Evolutionary conservation across 2,888 invertebrate genomes (phyloP), one percentile per base, ranked within the genome.

Genomic region (Timandra comae): DNA sequence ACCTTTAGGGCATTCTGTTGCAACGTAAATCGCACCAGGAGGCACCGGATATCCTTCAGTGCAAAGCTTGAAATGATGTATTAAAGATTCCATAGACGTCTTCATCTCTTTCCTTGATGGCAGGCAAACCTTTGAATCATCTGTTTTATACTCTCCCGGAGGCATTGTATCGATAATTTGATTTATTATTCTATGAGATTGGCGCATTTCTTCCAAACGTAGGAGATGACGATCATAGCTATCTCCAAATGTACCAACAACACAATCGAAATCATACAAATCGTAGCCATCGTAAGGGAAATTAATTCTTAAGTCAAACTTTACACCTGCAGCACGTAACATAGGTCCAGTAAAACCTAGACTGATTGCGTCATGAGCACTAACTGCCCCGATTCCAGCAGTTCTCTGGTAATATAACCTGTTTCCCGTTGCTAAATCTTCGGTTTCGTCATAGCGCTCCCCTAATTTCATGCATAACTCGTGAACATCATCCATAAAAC

Each of bases 41-140:
- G 96, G 96, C 11, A 97, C 95, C 13, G 87, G 85, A 66, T 91
- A 93, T 0, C 96, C 96, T 71, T 93, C 91, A 1, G 91, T 88
- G 65, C 91, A 96, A 38, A 93, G 84, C 68, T 96, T 96, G 71
- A 97, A 96, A 64, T 96, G 96, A 70, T 96, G 95, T 56, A 96
- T 96, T 26, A 96, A 75, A 1, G 93, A 89, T 70, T 96, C 96
- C 96, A 96, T 97, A 4, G 88, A 89, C 3, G 88, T 90, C 82
- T 96, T 96, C 96, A 97, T 96, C 76, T 94, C 92, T 2, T 73
- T 77, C 43, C 95, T 86, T 21, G 76, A 87, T 1, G 96, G 96
- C 3, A 94, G 89, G 7, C 84, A 71, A 20, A 95, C 77, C 78
- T 97, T 97, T 29, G 90, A 86, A 72, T 97, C 95, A 59, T 97